Evolutionary conservation across 2,888 invertebrate species (phyloP).

Genomic region (Pterostichus madidus): DNA sequence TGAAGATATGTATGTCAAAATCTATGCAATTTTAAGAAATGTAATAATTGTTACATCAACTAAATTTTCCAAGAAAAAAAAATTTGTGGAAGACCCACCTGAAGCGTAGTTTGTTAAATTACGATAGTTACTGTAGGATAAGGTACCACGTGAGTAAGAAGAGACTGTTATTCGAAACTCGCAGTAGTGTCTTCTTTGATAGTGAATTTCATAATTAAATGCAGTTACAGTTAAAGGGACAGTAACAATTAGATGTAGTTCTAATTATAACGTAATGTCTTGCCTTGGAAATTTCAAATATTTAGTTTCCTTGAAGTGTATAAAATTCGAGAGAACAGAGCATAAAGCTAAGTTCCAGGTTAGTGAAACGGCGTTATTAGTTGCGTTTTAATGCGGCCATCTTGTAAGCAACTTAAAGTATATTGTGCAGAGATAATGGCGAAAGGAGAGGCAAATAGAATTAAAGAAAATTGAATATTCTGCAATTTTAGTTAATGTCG

Average conservation of each 20-base stretch:
- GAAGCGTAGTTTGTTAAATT: no score
- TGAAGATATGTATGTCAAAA: no score
- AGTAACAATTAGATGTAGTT: background rate
- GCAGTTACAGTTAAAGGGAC: background rate
- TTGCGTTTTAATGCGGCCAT: slow-evolving; percentile 15
- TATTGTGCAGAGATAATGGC: slow-evolving; percentile 12
- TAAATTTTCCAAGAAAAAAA: no score
- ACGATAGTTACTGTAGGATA: no score
- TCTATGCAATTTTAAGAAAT: no score
- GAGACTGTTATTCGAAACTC: no score
- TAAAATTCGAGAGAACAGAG: slow-evolving; percentile 4
- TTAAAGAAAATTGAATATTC: slow-evolving; percentile 17
- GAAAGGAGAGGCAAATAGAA: slow-evolving; percentile 9
- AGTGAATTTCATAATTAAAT: no score
- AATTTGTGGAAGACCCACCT: no score
- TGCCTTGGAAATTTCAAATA: background rate
- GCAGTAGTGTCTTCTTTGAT: no score
- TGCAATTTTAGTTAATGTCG: slow-evolving; percentile 21
- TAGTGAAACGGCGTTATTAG: slow-evolving; percentile 5
- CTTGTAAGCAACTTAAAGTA: slow-evolving; percentile 15
- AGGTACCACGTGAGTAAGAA: no score
- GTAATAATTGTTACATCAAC: no score
- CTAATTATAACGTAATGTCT: background rate
- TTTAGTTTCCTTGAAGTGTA: slow-evolving; percentile 7
- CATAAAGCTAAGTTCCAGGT: slow-evolving; percentile 8